Evolutionary conservation across 2,113 vertebrate genomes (phyloP), one percentile per base, ranked within the genome.

Genomic region (Phrynosoma blainvillii): DNA sequence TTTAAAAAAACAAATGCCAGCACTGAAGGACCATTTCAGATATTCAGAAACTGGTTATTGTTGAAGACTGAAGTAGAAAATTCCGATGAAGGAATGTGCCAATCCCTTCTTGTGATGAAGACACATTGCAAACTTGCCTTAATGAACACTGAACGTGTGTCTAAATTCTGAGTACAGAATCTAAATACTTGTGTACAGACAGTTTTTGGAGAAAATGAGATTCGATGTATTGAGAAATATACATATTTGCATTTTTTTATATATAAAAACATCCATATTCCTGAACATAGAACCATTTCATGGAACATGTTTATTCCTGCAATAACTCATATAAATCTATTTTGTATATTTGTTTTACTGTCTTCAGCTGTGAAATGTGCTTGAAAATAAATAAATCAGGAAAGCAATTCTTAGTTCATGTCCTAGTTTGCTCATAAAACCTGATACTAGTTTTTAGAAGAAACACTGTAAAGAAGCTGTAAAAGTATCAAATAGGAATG

Each of bases 311-410:
- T 74, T 66, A 54, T 56, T 83, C 80, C 32, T 68, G 27, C 23
- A 32, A 82, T 18, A 16, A 47, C 36, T 56, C 85, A 42, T 18
- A 77, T 47, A 54, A 79, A 59, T n/a, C 1, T 77, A 0, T 1
- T 59, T 36, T n/a, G n/a, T 30, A 27, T 36, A 0, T 65, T 20
- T 21, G 0, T 75, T 68, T n/a, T 40, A 1, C 11, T 2, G 6
- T 2, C 62, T 78, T 76, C 10, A n/a, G 5, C 1, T 20, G 52
- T 0, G 8, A 59, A 10, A 36, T 25, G n/a, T 10, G 6, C 25
- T 42, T 83, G 14, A 54, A 59, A 27, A 30, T 56, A 84, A 87
- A 87, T 84, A 84, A 87, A 84, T 54, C 25, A 13, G 1, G 59
- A 52, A 56, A 8, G 65, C 14, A 12, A 32, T 32, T 12, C 20